Conservation (phyloP, 2,888 invertebrate genomes). For the Stenodema calcarata region DNA sequence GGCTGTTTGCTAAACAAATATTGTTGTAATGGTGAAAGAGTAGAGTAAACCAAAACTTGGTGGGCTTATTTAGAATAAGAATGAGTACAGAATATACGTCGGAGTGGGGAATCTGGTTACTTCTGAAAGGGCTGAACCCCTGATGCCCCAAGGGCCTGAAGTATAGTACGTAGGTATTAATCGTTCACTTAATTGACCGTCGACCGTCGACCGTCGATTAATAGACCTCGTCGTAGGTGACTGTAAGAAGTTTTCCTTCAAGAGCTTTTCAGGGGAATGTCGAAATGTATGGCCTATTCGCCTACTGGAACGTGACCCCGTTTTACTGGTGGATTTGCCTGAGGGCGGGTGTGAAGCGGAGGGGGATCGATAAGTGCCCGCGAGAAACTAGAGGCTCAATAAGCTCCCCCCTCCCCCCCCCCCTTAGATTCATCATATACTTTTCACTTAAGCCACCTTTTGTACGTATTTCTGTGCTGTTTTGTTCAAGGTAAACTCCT, state of each 20-base stretch:
- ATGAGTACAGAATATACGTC: too few species aligned
- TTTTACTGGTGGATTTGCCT: constrained; percentile 3
- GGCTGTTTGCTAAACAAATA: too few species aligned
- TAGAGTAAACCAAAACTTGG: too few species aligned
- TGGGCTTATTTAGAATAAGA: too few species aligned
- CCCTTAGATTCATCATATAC: neutral
- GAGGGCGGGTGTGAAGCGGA: neutral
- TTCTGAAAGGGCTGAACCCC: too few species aligned
- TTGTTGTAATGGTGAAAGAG: too few species aligned
- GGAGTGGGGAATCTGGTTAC: too few species aligned
- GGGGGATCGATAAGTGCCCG: neutral
- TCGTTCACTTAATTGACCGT: neutral
- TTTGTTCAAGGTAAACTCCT: too few species aligned
- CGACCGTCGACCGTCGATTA: too few species aligned
- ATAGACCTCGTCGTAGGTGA: neutral
- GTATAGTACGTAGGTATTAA: neutral
- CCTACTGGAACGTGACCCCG: neutral
- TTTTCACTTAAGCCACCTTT: too few species aligned
- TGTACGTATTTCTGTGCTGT: too few species aligned
- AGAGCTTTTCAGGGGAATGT: neutral
- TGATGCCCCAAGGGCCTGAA: too few species aligned
- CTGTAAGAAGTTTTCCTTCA: neutral
- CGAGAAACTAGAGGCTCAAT: neutral
- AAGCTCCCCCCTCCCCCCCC: neutral
- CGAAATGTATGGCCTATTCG: neutral